Evolutionary conservation across 2,797 vertebrate species (phyloP).

Genomic region (Rhincodon typus): DNA sequence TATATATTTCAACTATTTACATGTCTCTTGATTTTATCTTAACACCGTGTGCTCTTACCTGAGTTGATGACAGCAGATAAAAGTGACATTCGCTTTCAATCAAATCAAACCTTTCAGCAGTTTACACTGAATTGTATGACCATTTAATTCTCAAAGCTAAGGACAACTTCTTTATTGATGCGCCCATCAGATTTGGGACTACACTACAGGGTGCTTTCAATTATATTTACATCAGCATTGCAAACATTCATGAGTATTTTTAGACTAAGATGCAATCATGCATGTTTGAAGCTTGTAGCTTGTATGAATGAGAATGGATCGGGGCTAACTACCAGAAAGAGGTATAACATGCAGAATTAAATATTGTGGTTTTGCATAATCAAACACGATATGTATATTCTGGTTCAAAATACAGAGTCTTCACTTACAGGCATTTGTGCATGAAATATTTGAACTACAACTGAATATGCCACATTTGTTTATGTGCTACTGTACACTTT

Average conservation of each 20-base stretch:
- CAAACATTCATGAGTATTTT: not conserved
- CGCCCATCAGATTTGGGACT: not conserved
- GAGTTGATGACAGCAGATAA: not conserved
- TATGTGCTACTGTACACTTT: no score
- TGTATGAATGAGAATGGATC: not conserved
- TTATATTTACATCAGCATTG: not conserved
- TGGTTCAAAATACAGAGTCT: not conserved
- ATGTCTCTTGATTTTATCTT: not conserved
- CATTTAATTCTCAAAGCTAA: not conserved
- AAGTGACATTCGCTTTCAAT: not conserved
- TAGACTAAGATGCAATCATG: not conserved
- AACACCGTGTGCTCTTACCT: not conserved
- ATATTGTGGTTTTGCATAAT: not conserved
- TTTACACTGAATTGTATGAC: not conserved
- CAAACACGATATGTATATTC: not conserved
- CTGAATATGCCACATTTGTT: not conserved
- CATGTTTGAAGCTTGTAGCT: not conserved
- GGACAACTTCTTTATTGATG: not conserved
- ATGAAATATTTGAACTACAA: not conserved
- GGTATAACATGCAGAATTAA: not conserved
- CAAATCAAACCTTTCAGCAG: not conserved
- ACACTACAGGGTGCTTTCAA: not conserved
- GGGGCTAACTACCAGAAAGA: not conserved
- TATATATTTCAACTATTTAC: not conserved
- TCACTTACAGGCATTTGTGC: not conserved